Conservation (phyloP, 2,888 invertebrate genomes). For the Diarsia dahlii region DNA sequence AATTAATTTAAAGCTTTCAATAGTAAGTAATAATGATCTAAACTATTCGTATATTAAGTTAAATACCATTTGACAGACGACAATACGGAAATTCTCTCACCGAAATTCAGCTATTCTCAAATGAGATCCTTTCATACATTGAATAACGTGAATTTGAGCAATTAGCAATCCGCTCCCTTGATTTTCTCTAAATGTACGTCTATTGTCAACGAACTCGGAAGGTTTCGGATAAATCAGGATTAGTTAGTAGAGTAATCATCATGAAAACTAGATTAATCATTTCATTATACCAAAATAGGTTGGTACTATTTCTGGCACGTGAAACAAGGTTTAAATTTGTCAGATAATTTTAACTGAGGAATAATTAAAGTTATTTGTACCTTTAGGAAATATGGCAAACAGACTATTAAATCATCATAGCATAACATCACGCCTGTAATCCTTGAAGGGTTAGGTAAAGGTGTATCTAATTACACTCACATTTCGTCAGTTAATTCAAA, state of each 20-base stretch:
- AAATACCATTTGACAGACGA: constrained; percentile 18
- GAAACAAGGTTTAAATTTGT: no score
- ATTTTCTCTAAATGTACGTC: constrained; percentile 48
- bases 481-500: no score
- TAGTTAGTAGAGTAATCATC: constrained; percentile 27
- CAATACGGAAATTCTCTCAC: constrained; percentile 42
- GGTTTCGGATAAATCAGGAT: constrained; percentile 27
- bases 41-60: constrained; percentile 12
- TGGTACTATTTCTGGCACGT: not conserved
- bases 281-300: not conserved
- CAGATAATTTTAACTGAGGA: no score
- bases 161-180: constrained; percentile 53
- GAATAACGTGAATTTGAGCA: constrained; percentile 62
- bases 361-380: no score
- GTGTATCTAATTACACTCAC: no score
- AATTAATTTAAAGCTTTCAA: not conserved
- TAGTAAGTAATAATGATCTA: not conserved
- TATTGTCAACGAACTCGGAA: constrained; percentile 40
- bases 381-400: no score
- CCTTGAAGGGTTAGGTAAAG: no score
- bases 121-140: constrained; percentile 62
- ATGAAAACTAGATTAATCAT: constrained; percentile 17
- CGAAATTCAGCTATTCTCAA: constrained; percentile 51
- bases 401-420: no score
- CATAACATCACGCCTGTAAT: no score